Evolutionary conservation across 64 coral and sea anemone genomes (phyloP).

Genomic region (Trachythela sp.): DNA sequence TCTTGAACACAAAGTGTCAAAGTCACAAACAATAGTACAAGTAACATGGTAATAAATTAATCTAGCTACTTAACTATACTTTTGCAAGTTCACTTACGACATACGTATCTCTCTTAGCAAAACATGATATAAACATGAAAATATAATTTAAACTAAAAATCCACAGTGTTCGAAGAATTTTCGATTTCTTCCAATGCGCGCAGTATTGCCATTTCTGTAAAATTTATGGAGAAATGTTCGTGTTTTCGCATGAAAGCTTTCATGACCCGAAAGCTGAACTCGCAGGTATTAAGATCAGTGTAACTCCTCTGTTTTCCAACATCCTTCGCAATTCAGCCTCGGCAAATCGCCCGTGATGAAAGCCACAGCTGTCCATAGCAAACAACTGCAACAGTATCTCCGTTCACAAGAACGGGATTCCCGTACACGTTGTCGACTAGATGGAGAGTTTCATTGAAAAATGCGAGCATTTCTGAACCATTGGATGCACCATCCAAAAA

Average conservation of each 20-base stretch:
- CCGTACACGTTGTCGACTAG: constrained; percentile 10
- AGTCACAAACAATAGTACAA: no score
- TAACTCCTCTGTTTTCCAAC: background rate
- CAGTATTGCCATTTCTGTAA: background rate
- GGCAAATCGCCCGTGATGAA: background rate
- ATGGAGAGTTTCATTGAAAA: constrained; percentile 35
- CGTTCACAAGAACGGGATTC: constrained; percentile 34
- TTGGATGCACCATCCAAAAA: constrained; percentile 25
- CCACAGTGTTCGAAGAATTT: background rate
- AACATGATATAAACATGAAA: no score
- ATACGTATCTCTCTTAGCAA: background rate
- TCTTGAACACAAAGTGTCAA: no score
- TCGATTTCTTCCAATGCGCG: background rate
- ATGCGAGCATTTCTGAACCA: constrained; percentile 40
- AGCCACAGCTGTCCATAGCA: constrained; percentile 39
- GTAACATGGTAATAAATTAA: no score
- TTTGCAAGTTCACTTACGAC: no score
- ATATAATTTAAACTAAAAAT: background rate
- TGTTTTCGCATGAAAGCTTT: background rate
- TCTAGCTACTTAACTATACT: no score
- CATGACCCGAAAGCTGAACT: background rate
- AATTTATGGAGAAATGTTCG: background rate
- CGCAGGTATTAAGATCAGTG: background rate
- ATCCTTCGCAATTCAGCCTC: background rate
- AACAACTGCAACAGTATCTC: constrained; percentile 38